Base-by-base conservation (phyloP, 2,888 invertebrate species). In the Dexiosoma caninum region DNA sequence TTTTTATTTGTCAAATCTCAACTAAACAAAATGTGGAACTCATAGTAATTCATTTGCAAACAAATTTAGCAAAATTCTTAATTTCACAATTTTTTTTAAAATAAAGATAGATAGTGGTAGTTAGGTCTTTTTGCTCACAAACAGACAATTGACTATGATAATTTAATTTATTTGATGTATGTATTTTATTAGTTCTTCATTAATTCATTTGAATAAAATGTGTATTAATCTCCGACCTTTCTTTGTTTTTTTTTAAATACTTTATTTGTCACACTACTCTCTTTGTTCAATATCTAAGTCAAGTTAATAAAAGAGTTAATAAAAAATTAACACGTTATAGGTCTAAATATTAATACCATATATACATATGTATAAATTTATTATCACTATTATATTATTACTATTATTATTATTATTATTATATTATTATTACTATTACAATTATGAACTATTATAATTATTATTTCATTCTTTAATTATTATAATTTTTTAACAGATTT, bases 221-320 rank as follows among this genome's bases (percentile, higher is more conserved):
- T 71, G 59, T 78, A 66, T 75, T 51, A 49, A 60, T 51, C 19
- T 51, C 59, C n/a, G 59, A 57, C 40, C 32, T 74, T 74, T 66
- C 21, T 40, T 66, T 32, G 30, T 44, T 69, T 72, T 44, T 55
- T 57, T 27, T 51, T 37, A 62, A 44, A 62, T 51, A 78, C 70
- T 79, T 78, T 78, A 70, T 72, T 83, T 81, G 77, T 82, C 74
- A 77, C 37, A 27, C 59, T 70, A 67, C 42, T 67, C 57, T 57
- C 14, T 79, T 84, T 84, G 85, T 86, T 86, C 85, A 86, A 83
- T 83, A 83, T 86, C 86, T 86, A 86, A 86, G 85, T 86, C 85
- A 86, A 85, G 84, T 84, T 62, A 40, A n/a, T n/a, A n/a, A 72
- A 79, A 80, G 83, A 77, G 67, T 81, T 81, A 77, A 77, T 62